phyloP scores from a whole-genome alignment of 1,140 invertebrate species.

The Xylocopa sonorina region DNA sequence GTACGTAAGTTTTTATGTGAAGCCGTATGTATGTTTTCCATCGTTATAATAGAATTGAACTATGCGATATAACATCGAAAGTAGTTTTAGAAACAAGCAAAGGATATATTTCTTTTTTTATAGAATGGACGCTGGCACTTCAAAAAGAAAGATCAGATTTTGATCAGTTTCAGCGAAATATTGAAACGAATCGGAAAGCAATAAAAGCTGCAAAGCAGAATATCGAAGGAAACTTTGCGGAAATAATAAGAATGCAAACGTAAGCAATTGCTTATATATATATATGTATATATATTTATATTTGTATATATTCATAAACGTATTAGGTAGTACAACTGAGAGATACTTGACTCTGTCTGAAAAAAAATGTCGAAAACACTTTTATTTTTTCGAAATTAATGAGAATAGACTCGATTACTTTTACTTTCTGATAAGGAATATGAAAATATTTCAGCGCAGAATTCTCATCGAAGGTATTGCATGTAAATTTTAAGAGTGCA shows the following conservation, averaged over 20 bases:
- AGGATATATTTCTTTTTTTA: neutral
- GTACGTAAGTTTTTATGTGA: neutral
- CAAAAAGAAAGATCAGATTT: neutral
- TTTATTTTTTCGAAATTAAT: no score
- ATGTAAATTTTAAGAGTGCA: neutral
- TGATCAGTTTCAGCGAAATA: neutral
- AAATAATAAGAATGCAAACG: neutral
- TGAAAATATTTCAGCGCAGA: neutral
- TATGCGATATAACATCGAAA: no score
- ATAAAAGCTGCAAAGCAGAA: neutral
- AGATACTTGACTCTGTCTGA: no score
- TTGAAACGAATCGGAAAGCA: neutral
- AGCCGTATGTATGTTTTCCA: neutral
- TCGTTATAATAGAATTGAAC: no score
- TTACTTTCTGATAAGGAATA: neutral
- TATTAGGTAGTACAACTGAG: no score
- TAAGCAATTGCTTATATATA: neutral
- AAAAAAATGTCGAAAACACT: no score
- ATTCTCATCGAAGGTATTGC: neutral
- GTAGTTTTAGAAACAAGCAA: neutral
- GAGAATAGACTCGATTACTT: no score
- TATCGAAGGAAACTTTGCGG: neutral
- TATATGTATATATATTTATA: no score
- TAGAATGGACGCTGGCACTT: neutral
- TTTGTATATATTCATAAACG: neutral